Percentiles rank a stretch among this genome's conserved stretches.
Evolutionary conservation across 2,113 vertebrate species (phyloP).

Genomic region (Agelaius tricolor): DNA sequence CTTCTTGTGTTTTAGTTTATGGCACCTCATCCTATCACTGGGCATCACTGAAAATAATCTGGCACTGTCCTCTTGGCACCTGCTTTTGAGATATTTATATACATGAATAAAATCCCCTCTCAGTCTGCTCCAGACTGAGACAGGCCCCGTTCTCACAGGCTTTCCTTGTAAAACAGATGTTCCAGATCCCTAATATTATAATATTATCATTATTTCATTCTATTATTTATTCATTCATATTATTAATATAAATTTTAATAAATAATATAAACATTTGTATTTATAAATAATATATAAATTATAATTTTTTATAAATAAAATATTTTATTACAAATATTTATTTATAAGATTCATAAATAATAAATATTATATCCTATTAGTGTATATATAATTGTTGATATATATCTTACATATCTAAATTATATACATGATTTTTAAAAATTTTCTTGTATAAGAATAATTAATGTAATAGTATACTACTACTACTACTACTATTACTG

Average conservation of each 20-base stretch:
- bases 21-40: neutral
- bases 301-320: too few relatives aligned
- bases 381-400: neutral
- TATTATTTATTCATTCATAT: neutral
- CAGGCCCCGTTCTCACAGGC: fast-evolving
- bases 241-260: neutral
- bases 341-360: neutral
- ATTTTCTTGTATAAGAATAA: neutral
- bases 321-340: too few relatives aligned
- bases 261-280: too few relatives aligned
- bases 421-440: neutral
- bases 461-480: neutral
- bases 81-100: neutral
- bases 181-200: neutral
- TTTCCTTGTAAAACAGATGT: neutral
- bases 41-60: neutral
- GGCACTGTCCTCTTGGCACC: neutral
- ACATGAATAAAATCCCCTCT: neutral
- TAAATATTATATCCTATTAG: neutral
- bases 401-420: neutral
- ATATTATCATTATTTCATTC: neutral
- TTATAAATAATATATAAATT: too few relatives aligned
- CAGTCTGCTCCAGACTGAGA: neutral
- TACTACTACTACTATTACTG: neutral
- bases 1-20: neutral